Conservation (phyloP, 2,797 vertebrate genomes). For the Sylvia borin region DNA sequence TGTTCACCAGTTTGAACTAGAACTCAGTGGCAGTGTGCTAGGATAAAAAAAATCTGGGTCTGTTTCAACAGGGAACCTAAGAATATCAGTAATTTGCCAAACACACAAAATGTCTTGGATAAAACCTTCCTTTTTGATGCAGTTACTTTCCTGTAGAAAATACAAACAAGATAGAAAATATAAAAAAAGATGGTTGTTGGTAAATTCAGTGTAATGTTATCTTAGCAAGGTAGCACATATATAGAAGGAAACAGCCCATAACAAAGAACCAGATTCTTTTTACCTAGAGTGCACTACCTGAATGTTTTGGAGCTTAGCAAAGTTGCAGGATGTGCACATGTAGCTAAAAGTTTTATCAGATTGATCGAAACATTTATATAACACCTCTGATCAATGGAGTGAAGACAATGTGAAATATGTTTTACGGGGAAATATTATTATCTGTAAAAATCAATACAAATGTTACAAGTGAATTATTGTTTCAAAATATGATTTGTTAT, state of each 20-base stretch:
- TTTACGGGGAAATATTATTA: background rate
- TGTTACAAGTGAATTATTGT: background rate
- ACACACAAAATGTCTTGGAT: background rate
- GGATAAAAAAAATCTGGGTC: background rate
- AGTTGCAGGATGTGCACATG: background rate
- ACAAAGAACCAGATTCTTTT: background rate
- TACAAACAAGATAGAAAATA: no score
- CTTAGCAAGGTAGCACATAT: background rate
- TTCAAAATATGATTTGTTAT: background rate
- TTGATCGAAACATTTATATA: background rate
- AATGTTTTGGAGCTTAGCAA: background rate
- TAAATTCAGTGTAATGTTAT: background rate
- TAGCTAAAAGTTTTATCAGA: background rate
- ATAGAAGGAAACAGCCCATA: background rate
- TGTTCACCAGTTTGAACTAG: background rate
- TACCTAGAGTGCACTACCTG: background rate
- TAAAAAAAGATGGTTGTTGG: background rate
- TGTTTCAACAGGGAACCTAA: background rate
- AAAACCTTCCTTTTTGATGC: background rate
- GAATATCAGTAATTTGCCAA: background rate
- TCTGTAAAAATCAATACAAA: constrained; percentile 42
- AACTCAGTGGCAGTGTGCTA: background rate
- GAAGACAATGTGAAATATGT: background rate
- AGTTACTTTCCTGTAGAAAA: background rate
- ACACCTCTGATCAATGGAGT: background rate